Conservation (phyloP, 2,797 vertebrate species). For the Myotis myotis region DNA sequence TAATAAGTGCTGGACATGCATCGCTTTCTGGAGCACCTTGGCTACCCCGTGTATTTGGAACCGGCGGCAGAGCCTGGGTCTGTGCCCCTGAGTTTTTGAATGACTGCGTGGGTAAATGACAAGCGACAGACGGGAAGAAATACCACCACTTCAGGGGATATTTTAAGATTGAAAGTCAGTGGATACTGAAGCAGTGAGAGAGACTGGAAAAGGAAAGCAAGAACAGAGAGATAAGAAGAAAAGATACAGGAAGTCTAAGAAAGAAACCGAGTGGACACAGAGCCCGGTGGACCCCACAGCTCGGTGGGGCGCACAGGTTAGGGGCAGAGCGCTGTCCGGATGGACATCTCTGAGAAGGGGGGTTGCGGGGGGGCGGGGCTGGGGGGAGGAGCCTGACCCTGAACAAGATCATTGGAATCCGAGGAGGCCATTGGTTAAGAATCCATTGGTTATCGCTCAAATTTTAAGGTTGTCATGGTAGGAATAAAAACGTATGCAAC, state of each 20-base stretch:
- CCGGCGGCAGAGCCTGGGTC: not conserved
- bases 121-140: not conserved
- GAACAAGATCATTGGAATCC: not conserved
- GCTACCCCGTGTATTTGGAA: not conserved
- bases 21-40: not conserved
- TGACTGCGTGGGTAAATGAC: not conserved
- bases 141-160: not conserved
- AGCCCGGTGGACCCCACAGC: not conserved
- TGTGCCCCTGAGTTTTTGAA: not conserved
- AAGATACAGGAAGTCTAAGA: not conserved
- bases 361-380: not conserved
- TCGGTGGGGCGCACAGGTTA: not conserved
- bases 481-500: not conserved
- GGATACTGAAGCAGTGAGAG: constrained; percentile 17
- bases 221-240: constrained; percentile 6
- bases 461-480: not conserved
- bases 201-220: not conserved
- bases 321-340: not conserved
- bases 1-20: not conserved
- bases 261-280: not conserved
- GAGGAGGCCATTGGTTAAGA: not conserved
- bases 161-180: not conserved
- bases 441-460: not conserved
- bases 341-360: not conserved
- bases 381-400: not conserved